Conservation (phyloP, 2,797 vertebrate genomes). For the Echiichthys vipera region DNA sequence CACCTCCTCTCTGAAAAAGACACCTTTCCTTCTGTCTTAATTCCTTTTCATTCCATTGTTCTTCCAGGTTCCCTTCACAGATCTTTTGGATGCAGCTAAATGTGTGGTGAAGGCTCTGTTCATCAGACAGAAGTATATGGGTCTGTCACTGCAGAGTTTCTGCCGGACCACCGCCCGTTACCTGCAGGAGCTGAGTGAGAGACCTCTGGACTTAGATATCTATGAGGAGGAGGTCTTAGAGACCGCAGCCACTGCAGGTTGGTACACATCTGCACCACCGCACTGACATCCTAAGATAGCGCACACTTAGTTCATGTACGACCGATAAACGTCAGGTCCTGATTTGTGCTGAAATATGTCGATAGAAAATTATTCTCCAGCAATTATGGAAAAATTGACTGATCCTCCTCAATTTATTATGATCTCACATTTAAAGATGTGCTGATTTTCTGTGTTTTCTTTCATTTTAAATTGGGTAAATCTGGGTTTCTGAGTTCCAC, state of each 20-base stretch:
- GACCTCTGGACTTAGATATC: constrained; percentile 85
- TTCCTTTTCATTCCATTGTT: constrained; percentile 4
- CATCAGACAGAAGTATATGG: constrained; percentile 96
- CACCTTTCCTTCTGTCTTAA: neutral
- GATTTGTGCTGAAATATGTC: neutral
- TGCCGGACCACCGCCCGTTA: constrained; percentile 90
- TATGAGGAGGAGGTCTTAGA: constrained; percentile 90
- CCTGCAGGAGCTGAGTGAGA: constrained; percentile 93
- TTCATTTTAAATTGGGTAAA: neutral
- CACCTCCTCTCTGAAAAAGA: neutral
- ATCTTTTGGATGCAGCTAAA: constrained; percentile 95
- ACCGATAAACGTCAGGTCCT: neutral
- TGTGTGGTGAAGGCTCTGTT: constrained; percentile 96
- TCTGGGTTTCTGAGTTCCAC: too few species aligned
- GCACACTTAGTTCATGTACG: neutral
- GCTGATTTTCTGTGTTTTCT: neutral
- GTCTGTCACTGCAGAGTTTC: constrained; percentile 92
- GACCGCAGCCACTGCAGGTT: constrained; percentile 84
- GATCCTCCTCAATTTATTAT: too few species aligned
- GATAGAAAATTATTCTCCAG: neutral
- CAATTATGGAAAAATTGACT: neutral
- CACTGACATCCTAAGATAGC: neutral
- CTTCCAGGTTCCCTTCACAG: constrained; percentile 94
- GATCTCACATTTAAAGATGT: neutral
- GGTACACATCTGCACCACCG: neutral